A percentile compares a stretch with the other conserved stretches of the same genome.
These are phyloP conservation scores for Gonocerus acuteangulatus DNA, from an alignment of 2,888 invertebrate genomes.

Conservation along the genomic window DNA sequence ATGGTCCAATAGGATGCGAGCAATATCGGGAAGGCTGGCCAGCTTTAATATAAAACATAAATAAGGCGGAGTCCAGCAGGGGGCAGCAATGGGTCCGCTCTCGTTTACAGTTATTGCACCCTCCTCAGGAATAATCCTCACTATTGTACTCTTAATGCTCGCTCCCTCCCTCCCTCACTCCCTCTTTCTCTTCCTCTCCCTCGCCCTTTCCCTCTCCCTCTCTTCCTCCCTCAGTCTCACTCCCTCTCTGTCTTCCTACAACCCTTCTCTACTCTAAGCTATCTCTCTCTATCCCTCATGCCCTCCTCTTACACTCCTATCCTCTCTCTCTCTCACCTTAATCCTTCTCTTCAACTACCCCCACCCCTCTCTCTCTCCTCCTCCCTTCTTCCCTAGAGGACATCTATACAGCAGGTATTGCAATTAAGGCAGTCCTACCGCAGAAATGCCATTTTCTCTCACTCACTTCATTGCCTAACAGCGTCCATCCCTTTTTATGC, in stretches of 20 bases:
- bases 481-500: no score
- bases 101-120: conserved; percentile 1
- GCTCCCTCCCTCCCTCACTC: background rate
- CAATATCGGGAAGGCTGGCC: background rate
- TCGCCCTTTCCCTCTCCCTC: conserved; percentile 1
- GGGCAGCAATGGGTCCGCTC: background rate
- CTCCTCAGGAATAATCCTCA: conserved; percentile 1
- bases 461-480: no score
- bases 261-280: background rate
- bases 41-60: conserved; percentile 34
- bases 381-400: background rate
- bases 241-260: background rate
- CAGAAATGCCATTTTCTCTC: no score
- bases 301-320: background rate
- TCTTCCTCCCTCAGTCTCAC: background rate
- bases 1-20: conserved; percentile 19
- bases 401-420: no score
- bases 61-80: conserved; percentile 19
- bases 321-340: background rate
- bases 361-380: background rate
- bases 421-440: no score
- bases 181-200: background rate
- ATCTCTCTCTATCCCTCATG: background rate
- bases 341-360: background rate
- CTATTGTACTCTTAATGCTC: conserved; percentile 1